A percentile compares a stretch with the other conserved stretches of the same genome.
phyloP scores from a whole-genome alignment of 2,888 invertebrate genomes.

The Arge pagana region DNA sequence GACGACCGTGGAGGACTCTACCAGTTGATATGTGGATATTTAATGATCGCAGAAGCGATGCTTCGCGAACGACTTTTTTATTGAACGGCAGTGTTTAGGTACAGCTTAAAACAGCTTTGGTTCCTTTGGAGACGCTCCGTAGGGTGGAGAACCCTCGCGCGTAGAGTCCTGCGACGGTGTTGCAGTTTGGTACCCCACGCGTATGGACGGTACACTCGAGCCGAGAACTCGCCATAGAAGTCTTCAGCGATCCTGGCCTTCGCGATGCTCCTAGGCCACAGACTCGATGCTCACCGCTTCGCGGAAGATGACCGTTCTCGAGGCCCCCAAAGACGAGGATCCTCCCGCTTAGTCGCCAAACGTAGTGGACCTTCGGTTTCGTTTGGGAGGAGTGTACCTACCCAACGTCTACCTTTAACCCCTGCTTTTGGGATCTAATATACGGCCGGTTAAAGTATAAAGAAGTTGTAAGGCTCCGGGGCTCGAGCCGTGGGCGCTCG shows the following conservation, averaged over 20 bases:
- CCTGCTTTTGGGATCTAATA: constrained; percentile 48
- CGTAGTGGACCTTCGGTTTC: neutral
- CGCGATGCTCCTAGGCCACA: too few relatives aligned
- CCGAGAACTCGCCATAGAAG: too few relatives aligned
- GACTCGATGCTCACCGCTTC: too few relatives aligned
- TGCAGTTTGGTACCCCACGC: too few relatives aligned
- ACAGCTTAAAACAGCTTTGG: constrained; percentile 35
- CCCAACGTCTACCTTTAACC: constrained; percentile 34
- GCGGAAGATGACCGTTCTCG: too few relatives aligned
- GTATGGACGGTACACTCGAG: too few relatives aligned
- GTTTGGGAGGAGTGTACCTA: constrained; percentile 33
- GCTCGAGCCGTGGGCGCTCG: constrained; percentile 21
- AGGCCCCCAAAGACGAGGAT: too few relatives aligned
- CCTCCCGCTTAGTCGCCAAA: too few relatives aligned
- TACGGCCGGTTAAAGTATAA: constrained; percentile 44
- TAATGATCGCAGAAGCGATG: constrained; percentile 48
- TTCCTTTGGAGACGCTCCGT: too few relatives aligned
- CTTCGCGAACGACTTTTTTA: constrained; percentile 53
- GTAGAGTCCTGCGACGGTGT: too few relatives aligned
- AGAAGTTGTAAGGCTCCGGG: constrained; percentile 43
- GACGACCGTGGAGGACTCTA: neutral
- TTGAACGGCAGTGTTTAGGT: constrained; percentile 48
- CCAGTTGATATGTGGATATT: constrained; percentile 46
- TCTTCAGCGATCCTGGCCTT: too few relatives aligned
- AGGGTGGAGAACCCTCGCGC: too few relatives aligned